phyloP scores from a whole-genome alignment of 2,797 vertebrate species.

The Sciurus vulgaris region DNA sequence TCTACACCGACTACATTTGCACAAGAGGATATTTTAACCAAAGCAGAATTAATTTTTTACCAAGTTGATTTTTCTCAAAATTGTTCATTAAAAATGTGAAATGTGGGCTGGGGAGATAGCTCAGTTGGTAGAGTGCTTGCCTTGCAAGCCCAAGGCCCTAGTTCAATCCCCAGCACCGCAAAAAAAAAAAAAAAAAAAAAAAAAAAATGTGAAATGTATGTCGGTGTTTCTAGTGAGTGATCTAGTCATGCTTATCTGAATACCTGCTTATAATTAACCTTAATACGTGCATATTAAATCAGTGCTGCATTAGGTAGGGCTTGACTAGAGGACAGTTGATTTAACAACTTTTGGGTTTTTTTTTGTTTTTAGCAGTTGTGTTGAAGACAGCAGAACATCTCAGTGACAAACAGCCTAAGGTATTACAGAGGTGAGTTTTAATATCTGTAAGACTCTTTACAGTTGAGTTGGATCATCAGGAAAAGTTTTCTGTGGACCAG shows the following conservation, averaged over 20 bases:
- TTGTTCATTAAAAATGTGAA: background rate
- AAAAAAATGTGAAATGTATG: background rate
- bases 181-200: too few species aligned
- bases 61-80: background rate
- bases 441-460: background rate
- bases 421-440: constrained; percentile 57
- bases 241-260: background rate
- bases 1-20: background rate
- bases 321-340: background rate
- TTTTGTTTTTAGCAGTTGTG: constrained; percentile 53
- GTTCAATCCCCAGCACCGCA: too few species aligned
- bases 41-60: background rate
- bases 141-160: too few species aligned
- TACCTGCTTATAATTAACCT: background rate
- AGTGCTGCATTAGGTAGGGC: background rate
- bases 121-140: too few species aligned
- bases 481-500: background rate
- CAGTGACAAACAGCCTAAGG: background rate
- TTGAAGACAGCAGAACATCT: constrained; percentile 42
- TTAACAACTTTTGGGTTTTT: background rate
- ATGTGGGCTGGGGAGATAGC: too few species aligned
- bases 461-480: background rate
- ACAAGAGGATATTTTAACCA: background rate
- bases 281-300: background rate
- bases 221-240: background rate